These are phyloP conservation scores for Scylla paramamosain DNA, from an alignment of 1,140 invertebrate species.

Conservation along the genomic window DNA sequence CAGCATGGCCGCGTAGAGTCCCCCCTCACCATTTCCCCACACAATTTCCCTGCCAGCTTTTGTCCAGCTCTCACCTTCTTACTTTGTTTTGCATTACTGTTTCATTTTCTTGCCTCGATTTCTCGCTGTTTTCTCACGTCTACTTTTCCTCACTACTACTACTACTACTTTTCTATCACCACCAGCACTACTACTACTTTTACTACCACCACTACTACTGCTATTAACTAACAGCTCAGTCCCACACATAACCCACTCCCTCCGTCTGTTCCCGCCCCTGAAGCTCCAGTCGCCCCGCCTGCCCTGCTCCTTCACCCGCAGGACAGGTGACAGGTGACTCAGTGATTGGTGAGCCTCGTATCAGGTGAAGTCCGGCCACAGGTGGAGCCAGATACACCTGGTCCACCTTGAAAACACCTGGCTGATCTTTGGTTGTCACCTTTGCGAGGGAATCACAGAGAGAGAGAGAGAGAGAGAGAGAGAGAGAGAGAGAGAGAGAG, in stretches of 20 bases:
- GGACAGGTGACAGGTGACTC: neutral
- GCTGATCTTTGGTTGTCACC: neutral
- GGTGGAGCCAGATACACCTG: neutral
- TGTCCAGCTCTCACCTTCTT: neutral
- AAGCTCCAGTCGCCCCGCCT: too few relatives aligned
- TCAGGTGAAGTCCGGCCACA: slow-evolving; percentile 33
- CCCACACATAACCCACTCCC: too few relatives aligned
- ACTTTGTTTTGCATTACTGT: neutral
- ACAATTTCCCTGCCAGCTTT: neutral
- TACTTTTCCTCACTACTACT: too few relatives aligned
- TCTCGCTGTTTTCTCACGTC: too few relatives aligned
- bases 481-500: neutral
- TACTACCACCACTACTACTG: too few relatives aligned
- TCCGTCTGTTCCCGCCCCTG: too few relatives aligned
- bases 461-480: slow-evolving; percentile 47
- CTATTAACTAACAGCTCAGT: too few relatives aligned
- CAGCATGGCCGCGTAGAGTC: too few relatives aligned
- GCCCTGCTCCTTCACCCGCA: neutral
- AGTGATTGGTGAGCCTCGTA: neutral
- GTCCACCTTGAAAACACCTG: slow-evolving; percentile 28
- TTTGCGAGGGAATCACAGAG: neutral
- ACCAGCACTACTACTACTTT: too few relatives aligned
- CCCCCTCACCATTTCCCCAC: neutral
- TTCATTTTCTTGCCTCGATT: neutral
- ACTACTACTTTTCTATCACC: too few relatives aligned